Evolutionary conservation across 2,797 vertebrate genomes (phyloP).

Genomic region (Steatocranus sp.): DNA sequence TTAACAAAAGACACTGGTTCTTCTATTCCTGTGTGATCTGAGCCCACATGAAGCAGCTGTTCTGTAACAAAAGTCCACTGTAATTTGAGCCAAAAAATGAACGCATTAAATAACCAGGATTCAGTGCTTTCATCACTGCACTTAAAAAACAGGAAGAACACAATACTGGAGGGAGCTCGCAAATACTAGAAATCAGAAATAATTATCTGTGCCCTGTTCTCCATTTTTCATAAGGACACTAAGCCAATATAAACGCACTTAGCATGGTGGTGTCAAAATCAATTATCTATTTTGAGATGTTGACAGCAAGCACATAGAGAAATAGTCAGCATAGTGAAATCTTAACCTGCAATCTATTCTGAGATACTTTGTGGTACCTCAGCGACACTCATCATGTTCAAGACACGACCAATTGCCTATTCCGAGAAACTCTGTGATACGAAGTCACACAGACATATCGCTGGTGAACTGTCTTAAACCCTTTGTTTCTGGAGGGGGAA

Average conservation of each 20-base stretch:
- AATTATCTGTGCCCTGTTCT: background rate
- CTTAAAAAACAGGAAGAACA: background rate
- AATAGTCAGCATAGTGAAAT: background rate
- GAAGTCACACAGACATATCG: background rate
- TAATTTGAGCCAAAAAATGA: background rate
- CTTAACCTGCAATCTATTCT: slow-evolving; percentile 16
- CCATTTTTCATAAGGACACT: background rate
- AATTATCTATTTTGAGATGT: slow-evolving; percentile 24
- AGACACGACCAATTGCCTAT: slow-evolving; percentile 24
- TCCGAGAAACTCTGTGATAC: background rate
- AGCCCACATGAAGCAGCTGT: background rate
- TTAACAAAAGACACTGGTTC: background rate
- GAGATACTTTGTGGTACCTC: background rate
- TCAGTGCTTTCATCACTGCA: background rate
- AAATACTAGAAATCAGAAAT: background rate
- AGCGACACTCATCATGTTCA: background rate
- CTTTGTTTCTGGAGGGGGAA: background rate
- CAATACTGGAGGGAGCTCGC: background rate
- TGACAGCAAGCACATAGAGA: background rate
- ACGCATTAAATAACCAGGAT: background rate
- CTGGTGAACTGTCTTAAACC: background rate
- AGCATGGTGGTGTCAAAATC: background rate
- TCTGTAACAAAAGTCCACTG: background rate
- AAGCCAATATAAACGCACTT: background rate
- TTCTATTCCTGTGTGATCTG: background rate